A percentile compares a stretch with the other conserved stretches of the same genome.
These are phyloP conservation scores for Apis dorsata DNA, from an alignment of 1,140 invertebrate species.

Conservation along the genomic window DNA sequence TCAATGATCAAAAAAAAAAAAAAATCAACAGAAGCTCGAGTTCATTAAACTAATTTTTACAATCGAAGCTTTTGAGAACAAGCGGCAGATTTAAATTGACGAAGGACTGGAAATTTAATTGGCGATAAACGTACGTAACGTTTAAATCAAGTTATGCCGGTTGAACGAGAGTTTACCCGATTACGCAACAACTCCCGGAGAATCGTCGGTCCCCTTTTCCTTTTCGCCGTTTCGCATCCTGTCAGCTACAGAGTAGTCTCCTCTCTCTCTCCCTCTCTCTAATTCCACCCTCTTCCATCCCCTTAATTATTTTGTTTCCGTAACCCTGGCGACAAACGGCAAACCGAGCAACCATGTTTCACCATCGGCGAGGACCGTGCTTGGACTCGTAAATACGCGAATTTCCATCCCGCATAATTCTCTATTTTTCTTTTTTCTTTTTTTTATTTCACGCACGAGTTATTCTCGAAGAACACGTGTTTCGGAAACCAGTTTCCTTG, in stretches of 20 bases:
- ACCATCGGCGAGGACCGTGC: conserved; percentile 11
- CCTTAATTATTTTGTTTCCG: conserved; percentile 60
- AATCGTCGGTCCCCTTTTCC: conserved; percentile 35
- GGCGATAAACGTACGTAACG: conserved; percentile 47
- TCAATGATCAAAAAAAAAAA: background rate
- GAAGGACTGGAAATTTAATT: conserved; percentile 25
- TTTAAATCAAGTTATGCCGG: conserved; percentile 51
- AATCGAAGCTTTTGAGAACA: conserved; percentile 14
- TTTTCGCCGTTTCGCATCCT: conserved; percentile 49
- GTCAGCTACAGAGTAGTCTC: conserved; percentile 29
- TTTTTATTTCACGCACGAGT: background rate
- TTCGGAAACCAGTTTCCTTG: background rate
- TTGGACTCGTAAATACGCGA: conserved; percentile 13
- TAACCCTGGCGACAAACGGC: conserved; percentile 53
- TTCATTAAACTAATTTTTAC: background rate
- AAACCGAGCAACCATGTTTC: background rate
- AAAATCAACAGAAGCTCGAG: background rate
- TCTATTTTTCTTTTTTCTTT: too few relatives aligned
- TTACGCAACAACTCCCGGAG: conserved; percentile 35
- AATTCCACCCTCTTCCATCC: background rate
- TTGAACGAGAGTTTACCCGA: conserved; percentile 53
- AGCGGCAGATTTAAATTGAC: background rate
- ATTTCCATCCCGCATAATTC: conserved; percentile 28
- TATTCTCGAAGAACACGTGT: background rate
- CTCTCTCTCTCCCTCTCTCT: background rate